These are phyloP conservation scores for Mongoloraphidia duomilia DNA, from an alignment of 2,888 invertebrate genomes.

Conservation along the genomic window DNA sequence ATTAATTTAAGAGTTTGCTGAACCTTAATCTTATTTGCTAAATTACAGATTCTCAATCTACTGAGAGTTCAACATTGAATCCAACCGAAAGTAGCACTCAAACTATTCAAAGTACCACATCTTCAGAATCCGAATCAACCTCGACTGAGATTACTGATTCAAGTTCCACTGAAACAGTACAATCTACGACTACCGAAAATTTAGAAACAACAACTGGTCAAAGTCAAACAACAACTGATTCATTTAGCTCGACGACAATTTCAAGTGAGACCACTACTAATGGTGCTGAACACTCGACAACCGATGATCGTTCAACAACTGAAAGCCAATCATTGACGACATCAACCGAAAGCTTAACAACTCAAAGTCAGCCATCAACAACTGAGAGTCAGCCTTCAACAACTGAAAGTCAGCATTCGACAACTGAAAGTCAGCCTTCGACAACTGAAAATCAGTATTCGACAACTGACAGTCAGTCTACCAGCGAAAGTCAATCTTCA, in stretches of 20 bases:
- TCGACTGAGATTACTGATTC: conserved; percentile 4
- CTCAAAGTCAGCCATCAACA: conserved; percentile 9
- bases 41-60: no score
- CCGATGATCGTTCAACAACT: conserved; percentile 7
- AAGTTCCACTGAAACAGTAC: conserved; percentile 10
- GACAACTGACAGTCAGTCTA: conserved; percentile 11
- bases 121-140: conserved; percentile 4
- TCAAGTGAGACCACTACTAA: conserved; percentile 13
- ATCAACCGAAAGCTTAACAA: conserved; percentile 18
- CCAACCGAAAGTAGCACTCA: conserved; percentile 10
- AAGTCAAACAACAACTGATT: conserved; percentile 8
- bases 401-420: conserved; percentile 3
- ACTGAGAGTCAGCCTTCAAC: conserved; percentile 9
- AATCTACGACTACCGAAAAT: conserved; percentile 11
- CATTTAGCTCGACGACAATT: background rate
- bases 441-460: conserved; percentile 4
- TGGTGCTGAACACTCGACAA: conserved; percentile 4
- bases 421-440: conserved; percentile 15
- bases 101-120: conserved; percentile 4
- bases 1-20: background rate
- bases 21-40: no score
- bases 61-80: conserved; percentile 4
- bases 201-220: conserved; percentile 11
- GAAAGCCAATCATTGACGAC: conserved; percentile 12
- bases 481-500: conserved; percentile 14